Base-by-base conservation (phyloP, 2,888 invertebrate genomes). In the Dorcus parallelipipedus region DNA sequence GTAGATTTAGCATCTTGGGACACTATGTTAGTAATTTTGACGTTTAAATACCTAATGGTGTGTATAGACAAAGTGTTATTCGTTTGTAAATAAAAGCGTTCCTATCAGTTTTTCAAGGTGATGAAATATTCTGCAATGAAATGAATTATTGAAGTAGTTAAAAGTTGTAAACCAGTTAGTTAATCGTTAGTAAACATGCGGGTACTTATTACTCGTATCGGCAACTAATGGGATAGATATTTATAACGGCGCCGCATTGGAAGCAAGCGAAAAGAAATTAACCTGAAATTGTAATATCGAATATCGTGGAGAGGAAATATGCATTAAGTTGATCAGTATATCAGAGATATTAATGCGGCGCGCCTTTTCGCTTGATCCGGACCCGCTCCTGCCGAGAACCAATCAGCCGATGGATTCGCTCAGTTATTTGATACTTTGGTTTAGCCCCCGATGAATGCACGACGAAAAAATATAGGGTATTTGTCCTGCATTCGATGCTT, bases 261-360 rank as follows among this genome's bases (percentile, higher is more conserved):
- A 45, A n/a, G 45, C 23, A 45, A 45, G 45, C 45, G 23, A 45
- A 45, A 67, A 69, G 67, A 71, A 71, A 71, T 71, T 69, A 70
- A 69, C 68, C 66, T 64, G 65, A 67, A 70, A 72, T 71, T 66
- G 68, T 69, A 70, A 70, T 71, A 71, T 71, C 67, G 66, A 69
- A 70, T 70, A 71, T 69, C 69, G 67, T 59, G 61, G 67, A 60
- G 61, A 64, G 67, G 65, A 71, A 70, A 72, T 71, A 69, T 72
- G 69, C 71, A 73, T 73, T 71, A 71, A 69, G 65, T 67, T 71
- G 72, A 73, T 72, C 72, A 70, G 71, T 73, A 72, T 69, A 68
- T 68, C 70, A 70, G 68, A 69, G 69, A 73, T 73, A 73, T 72
- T 73, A 72, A 72, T 71, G 68, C 66, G 66, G 67, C 57, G 64